These are phyloP conservation scores for Intellagama lesueurii DNA, from an alignment of 2,797 vertebrate species.

Conservation along the genomic window DNA sequence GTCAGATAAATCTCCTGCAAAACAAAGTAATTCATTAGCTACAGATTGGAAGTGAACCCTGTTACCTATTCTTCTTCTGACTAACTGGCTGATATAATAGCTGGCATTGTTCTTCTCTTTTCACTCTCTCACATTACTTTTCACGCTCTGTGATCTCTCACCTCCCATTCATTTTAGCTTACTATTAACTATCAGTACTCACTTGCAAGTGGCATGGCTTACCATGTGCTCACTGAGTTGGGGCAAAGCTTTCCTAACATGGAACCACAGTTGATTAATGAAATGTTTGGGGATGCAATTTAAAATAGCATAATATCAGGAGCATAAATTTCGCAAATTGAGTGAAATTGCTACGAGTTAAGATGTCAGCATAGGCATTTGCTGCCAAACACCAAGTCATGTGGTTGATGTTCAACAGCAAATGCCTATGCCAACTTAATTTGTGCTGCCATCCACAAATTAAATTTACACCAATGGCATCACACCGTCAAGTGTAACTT, in stretches of 20 bases:
- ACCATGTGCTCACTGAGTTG: not conserved
- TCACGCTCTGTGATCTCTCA: not conserved
- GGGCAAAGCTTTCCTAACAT: not conserved
- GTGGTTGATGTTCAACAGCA: too few species aligned
- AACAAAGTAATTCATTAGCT: slow-evolving; percentile 47
- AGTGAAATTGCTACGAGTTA: too few species aligned
- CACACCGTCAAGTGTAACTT: too few species aligned
- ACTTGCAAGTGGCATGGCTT: not conserved
- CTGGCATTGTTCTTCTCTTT: not conserved
- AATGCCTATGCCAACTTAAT: too few species aligned
- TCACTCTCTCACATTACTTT: not conserved
- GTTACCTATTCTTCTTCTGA: not conserved
- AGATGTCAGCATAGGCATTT: too few species aligned
- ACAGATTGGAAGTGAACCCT: slow-evolving; percentile 7
- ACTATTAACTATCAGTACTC: not conserved
- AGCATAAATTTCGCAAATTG: too few species aligned
- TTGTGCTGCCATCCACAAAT: too few species aligned
- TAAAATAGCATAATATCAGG: too few species aligned
- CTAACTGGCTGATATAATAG: not conserved
- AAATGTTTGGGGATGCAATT: not conserved
- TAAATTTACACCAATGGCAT: too few species aligned
- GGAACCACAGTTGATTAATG: not conserved
- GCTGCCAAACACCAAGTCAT: too few species aligned
- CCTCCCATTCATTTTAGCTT: not conserved
- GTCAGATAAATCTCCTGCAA: slow-evolving; percentile 85